A percentile compares a stretch with the other conserved stretches of the same genome.
These are phyloP conservation scores for Polyommatus icarus DNA, from an alignment of 2,888 invertebrate genomes.

Conservation along the genomic window DNA sequence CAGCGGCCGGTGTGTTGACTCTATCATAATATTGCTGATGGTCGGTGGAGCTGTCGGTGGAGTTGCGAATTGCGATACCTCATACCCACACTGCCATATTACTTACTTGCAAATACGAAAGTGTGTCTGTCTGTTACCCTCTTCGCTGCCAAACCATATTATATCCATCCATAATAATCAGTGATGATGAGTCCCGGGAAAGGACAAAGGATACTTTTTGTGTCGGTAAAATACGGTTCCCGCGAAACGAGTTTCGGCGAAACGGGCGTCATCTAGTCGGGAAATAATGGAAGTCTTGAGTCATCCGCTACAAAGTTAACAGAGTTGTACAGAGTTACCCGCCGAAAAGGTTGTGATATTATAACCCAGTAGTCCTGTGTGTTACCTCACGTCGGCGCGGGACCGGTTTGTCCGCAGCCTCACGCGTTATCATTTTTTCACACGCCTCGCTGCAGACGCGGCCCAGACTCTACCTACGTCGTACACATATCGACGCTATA, in stretches of 20 bases:
- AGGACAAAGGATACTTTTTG: too few species aligned
- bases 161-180: too few species aligned
- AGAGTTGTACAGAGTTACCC: too few species aligned
- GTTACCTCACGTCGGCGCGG: background rate
- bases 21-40: background rate
- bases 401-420: slow-evolving; percentile 20
- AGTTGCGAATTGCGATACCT: too few species aligned
- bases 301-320: background rate
- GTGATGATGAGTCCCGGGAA: too few species aligned
- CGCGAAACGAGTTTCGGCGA: too few species aligned
- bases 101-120: too few species aligned
- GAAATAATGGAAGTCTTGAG: background rate
- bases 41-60: background rate
- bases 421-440: slow-evolving; percentile 27
- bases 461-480: slow-evolving; percentile 1
- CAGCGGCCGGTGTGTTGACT: background rate
- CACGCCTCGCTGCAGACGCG: slow-evolving; percentile 15
- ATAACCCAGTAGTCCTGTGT: background rate
- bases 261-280: too few species aligned
- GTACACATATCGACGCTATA: background rate
- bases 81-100: too few species aligned
- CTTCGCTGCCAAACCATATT: too few species aligned
- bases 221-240: too few species aligned
- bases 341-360: background rate
- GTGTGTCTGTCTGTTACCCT: too few species aligned